Evolutionary conservation across 2,888 invertebrate genomes (phyloP).

Genomic region (Drosophila prolongata): DNA sequence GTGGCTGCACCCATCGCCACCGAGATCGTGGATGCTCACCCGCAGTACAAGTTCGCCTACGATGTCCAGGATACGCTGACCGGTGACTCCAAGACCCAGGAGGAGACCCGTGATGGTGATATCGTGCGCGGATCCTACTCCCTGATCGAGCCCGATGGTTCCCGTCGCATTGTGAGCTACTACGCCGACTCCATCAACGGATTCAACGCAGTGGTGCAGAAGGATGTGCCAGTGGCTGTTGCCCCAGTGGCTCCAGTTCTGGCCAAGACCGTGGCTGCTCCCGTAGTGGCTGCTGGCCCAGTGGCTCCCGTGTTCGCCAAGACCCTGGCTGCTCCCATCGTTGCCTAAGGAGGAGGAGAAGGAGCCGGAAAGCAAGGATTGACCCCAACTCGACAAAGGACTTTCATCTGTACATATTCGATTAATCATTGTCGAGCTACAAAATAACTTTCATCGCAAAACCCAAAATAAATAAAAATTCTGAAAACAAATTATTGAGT

Average conservation of each 20-base stretch:
- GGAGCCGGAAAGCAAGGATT: slow-evolving; percentile 42
- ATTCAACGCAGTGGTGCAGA: slow-evolving; percentile 83
- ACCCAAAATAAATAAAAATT: slow-evolving; percentile 56
- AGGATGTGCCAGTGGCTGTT: slow-evolving; percentile 69
- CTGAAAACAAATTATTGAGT: background rate
- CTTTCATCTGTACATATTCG: slow-evolving; percentile 83
- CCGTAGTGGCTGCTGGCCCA: slow-evolving; percentile 65
- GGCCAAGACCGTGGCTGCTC: slow-evolving; percentile 77
- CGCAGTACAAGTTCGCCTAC: slow-evolving; percentile 83
- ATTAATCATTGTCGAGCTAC: slow-evolving; percentile 81
- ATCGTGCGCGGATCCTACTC: slow-evolving; percentile 84
- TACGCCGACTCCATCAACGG: slow-evolving; percentile 82
- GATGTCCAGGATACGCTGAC: slow-evolving; percentile 82
- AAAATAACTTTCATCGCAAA: slow-evolving; percentile 80
- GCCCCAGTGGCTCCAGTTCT: slow-evolving; percentile 71
- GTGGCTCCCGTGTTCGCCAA: slow-evolving; percentile 78
- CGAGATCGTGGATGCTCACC: slow-evolving; percentile 81
- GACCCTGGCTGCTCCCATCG: slow-evolving; percentile 78
- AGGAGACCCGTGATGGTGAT: slow-evolving; percentile 83
- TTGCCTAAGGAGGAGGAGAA: slow-evolving; percentile 60
- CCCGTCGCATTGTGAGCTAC: slow-evolving; percentile 82
- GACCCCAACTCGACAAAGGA: slow-evolving; percentile 77
- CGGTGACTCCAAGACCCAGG: slow-evolving; percentile 84
- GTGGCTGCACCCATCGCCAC: slow-evolving; percentile 84
- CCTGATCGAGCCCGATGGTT: slow-evolving; percentile 83